phyloP scores from a whole-genome alignment of 2,113 vertebrate species.

The Panthera uncia region DNA sequence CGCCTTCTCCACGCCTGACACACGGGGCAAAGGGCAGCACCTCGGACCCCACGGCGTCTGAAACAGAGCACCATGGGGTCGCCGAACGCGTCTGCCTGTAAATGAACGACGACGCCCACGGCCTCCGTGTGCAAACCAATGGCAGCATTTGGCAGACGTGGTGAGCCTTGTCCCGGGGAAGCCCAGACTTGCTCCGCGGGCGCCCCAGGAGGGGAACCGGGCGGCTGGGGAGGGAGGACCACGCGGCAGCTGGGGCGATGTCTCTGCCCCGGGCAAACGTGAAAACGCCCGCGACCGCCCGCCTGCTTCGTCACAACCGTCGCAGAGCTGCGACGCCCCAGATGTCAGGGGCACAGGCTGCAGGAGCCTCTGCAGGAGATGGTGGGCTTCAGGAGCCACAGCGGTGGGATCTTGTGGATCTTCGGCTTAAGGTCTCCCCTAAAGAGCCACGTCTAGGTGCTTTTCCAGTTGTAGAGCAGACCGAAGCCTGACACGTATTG shows the following conservation, averaged over 20 bases:
- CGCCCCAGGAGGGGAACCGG: rapidly evolving
- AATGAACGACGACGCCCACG: rapidly evolving
- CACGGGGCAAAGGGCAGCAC: neutral
- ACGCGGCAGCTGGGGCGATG: neutral
- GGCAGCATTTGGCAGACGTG: no score
- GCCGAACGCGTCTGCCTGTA: neutral
- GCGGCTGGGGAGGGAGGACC: rapidly evolving
- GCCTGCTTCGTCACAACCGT: no score
- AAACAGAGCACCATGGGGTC: neutral
- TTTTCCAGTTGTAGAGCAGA: neutral
- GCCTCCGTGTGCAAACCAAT: neutral
- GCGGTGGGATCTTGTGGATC: rapidly evolving
- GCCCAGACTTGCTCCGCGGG: neutral
- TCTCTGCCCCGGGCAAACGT: neutral
- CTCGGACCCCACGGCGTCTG: neutral
- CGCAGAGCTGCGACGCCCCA: rapidly evolving
- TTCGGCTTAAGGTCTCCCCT: no score
- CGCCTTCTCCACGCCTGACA: rapidly evolving
- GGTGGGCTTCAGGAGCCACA: neutral
- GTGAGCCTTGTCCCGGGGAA: neutral
- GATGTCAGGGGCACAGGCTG: no score
- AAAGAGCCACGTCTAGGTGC: neutral
- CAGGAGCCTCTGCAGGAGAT: rapidly evolving
- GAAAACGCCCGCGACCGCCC: rapidly evolving
- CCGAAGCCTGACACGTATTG: rapidly evolving